Evolutionary conservation across 2,113 vertebrate genomes (phyloP).

Genomic region (Strigops habroptila): DNA sequence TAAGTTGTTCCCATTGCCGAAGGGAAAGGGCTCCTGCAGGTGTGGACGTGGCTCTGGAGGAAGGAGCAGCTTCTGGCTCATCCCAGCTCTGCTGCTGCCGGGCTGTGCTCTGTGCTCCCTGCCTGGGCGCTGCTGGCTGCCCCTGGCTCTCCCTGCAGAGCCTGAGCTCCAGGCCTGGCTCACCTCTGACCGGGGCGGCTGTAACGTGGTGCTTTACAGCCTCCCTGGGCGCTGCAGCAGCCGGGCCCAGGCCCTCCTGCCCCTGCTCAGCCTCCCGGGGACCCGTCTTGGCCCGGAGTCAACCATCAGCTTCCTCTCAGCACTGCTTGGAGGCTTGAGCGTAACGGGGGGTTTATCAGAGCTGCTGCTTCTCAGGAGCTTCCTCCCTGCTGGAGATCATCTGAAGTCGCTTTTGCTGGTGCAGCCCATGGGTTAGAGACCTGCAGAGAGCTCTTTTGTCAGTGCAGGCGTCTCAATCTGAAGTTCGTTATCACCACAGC

Average conservation of each 20-base stretch:
- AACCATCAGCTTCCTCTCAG: not conserved
- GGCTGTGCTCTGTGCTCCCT: not conserved
- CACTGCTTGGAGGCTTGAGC: not conserved
- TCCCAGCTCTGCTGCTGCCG: no score
- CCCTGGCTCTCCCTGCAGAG: not conserved
- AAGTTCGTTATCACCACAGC: accelerated
- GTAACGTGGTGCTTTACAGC: not conserved
- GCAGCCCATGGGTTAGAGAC: not conserved
- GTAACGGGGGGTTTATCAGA: not conserved
- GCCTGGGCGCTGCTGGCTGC: not conserved
- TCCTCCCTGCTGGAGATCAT: not conserved
- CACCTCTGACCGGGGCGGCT: not conserved
- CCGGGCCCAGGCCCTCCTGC: no score
- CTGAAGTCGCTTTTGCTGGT: not conserved
- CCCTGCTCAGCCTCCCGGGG: no score
- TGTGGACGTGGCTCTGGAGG: no score
- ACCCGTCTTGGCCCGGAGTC: not conserved
- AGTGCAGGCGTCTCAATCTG: not conserved
- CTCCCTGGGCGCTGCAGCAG: no score
- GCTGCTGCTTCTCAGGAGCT: not conserved
- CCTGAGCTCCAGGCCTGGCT: not conserved
- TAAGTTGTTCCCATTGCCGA: no score
- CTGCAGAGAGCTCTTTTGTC: not conserved
- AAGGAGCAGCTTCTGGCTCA: no score
- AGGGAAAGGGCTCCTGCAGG: no score